Conservation (phyloP, 2,113 vertebrate species). For the Gymnogyps californianus region DNA sequence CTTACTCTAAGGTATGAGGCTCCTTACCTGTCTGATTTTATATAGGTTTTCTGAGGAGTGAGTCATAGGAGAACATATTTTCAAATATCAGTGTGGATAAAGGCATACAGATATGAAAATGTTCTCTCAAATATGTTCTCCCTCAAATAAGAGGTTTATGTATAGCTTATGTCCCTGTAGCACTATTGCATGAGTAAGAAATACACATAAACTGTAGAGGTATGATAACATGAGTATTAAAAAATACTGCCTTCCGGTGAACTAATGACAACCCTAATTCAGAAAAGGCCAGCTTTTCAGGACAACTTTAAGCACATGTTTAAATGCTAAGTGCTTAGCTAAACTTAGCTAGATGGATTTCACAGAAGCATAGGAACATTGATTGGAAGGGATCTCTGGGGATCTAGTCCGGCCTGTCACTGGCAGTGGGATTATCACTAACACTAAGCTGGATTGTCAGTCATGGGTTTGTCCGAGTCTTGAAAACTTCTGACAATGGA, state of each 20-base stretch:
- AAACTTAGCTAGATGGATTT: background rate
- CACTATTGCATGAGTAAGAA: background rate
- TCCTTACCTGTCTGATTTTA: background rate
- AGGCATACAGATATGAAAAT: background rate
- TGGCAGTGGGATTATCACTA: background rate
- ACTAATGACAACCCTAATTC: background rate
- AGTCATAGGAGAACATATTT: background rate
- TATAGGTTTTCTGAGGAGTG: background rate
- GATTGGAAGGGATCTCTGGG: background rate
- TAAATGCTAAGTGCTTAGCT: background rate
- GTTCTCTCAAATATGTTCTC: background rate
- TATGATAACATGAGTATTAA: background rate
- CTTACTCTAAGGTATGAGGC: background rate
- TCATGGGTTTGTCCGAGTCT: fast-evolving
- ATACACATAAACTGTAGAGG: background rate
- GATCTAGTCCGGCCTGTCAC: background rate
- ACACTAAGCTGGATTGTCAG: background rate
- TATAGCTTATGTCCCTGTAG: background rate
- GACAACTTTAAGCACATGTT: background rate
- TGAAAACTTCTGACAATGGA: background rate
- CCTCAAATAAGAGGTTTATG: background rate
- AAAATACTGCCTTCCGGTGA: background rate
- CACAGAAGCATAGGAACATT: background rate
- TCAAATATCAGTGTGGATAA: background rate
- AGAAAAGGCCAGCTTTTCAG: background rate